Conservation (phyloP, 2,797 vertebrate species). For the Diplodus puntazzo region DNA sequence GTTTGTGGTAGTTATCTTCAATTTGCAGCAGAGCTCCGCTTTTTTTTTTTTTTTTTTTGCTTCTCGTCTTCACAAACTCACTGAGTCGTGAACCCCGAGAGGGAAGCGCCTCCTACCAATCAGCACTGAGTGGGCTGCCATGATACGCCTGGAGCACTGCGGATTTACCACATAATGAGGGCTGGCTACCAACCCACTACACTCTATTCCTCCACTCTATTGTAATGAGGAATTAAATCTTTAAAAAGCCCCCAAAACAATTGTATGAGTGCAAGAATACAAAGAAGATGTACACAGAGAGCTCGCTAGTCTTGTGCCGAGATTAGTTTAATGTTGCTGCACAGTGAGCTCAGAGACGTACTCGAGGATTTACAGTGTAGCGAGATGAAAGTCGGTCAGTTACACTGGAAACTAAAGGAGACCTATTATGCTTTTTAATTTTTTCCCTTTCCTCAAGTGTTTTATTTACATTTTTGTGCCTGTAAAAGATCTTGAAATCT, state of each 20-base stretch:
- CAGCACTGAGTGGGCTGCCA: slow-evolving; percentile 67
- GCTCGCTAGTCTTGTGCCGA: not conserved
- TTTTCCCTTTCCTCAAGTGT: too few relatives aligned
- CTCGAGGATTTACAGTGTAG: not conserved
- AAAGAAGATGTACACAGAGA: slow-evolving; percentile 2
- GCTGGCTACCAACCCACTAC: slow-evolving; percentile 47
- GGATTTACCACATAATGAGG: slow-evolving; percentile 63
- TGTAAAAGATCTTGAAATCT: too few relatives aligned
- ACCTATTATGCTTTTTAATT: too few relatives aligned
- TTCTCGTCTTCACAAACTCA: slow-evolving; percentile 48
- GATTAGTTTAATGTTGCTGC: not conserved
- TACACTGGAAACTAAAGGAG: not conserved
- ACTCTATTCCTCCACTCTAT: slow-evolving; percentile 24
- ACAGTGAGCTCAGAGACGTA: not conserved
- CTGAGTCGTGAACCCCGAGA: slow-evolving; percentile 49
- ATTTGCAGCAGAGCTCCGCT: slow-evolving; percentile 53
- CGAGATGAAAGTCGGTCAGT: slow-evolving; percentile 2
- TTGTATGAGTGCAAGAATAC: not conserved
- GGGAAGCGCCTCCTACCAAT: slow-evolving; percentile 54
- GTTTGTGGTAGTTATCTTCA: slow-evolving; percentile 59
- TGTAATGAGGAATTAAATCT: slow-evolving; percentile 44
- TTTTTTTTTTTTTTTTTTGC: not conserved
- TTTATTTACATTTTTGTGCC: not conserved
- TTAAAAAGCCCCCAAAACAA: slow-evolving; percentile 7
- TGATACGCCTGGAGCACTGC: slow-evolving; percentile 52